These are phyloP conservation scores for Dendrocincla fuliginosa DNA, from an alignment of 2,797 vertebrate genomes.

Conservation along the genomic window DNA sequence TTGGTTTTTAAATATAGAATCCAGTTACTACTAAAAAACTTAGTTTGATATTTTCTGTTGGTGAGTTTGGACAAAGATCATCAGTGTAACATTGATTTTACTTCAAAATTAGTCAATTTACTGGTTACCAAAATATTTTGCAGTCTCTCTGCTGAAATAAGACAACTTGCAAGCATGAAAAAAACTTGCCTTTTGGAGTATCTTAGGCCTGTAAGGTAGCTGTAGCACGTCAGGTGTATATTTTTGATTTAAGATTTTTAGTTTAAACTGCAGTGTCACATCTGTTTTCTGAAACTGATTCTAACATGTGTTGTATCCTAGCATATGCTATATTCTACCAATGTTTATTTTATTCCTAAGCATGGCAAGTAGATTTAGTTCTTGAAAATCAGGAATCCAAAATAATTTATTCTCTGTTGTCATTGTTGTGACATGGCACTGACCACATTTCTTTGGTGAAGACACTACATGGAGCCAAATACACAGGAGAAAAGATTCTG, in stretches of 20 bases:
- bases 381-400: not conserved
- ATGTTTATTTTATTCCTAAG: not conserved
- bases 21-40: not conserved
- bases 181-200: not conserved
- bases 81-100: not conserved
- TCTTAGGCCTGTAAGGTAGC: not conserved
- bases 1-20: not conserved
- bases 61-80: not conserved
- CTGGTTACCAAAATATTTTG: not conserved
- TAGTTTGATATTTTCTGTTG: not conserved
- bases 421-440: not conserved
- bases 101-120: not conserved
- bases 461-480: not conserved
- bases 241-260: not conserved
- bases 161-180: not conserved
- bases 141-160: not conserved
- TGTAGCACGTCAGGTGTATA: not conserved
- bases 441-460: not conserved
- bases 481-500: not conserved
- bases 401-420: not conserved
- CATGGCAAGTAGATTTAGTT: not conserved
- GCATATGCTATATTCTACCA: not conserved
- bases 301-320: not conserved
- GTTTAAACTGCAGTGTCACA: not conserved
- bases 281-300: not conserved